Evolutionary conservation across 1,140 invertebrate genomes (phyloP).

Genomic region (Meloidogyne exigua): DNA sequence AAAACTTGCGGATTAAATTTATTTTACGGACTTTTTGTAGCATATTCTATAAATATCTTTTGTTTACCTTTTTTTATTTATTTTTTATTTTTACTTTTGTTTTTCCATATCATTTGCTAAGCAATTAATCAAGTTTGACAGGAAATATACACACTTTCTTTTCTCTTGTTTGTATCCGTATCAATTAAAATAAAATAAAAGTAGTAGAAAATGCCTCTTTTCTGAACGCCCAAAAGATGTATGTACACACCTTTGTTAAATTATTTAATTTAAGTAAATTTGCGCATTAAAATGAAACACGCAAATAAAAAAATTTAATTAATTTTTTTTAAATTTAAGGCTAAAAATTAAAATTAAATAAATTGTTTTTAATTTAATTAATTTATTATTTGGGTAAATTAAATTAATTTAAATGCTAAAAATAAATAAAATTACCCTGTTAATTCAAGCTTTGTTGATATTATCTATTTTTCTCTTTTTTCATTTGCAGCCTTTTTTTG

Average conservation of each 20-base stretch:
- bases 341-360: no score
- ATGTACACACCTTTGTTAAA: neutral
- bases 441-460: no score
- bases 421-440: no score
- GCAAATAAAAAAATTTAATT: no score
- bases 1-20: neutral
- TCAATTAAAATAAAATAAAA: neutral
- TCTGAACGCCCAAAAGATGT: neutral
- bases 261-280: neutral
- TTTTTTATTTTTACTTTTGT: no score
- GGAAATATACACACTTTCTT: slow-evolving; percentile 1
- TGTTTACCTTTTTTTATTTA: neutral
- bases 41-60: neutral
- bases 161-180: neutral
- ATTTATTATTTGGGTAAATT: no score
- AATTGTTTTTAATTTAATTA: no score
- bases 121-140: slow-evolving; percentile 2
- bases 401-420: no score
- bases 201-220: no score
- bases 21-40: no score
- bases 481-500: neutral
- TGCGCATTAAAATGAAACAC: neutral
- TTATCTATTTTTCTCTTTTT: neutral
- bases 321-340: no score
- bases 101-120: neutral